Evolutionary conservation across 1,140 invertebrate species (phyloP).

Genomic region (Stegodyphus dumicola): DNA sequence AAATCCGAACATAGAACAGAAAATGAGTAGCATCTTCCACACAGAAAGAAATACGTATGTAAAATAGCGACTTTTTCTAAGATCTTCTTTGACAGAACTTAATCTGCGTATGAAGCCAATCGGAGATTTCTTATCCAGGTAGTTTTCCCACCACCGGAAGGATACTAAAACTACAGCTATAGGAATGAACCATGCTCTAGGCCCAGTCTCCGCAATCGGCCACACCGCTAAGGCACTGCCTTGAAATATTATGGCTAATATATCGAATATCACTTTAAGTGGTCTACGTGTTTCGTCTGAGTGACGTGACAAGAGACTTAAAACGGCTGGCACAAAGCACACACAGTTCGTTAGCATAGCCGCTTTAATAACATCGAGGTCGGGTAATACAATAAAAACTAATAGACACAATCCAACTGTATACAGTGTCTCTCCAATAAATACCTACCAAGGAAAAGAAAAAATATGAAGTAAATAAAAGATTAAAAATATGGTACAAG

Average conservation of each 20-base stretch:
- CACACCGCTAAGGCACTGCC: conserved; percentile 89
- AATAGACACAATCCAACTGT: conserved; percentile 68
- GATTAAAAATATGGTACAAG: not conserved
- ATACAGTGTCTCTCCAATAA: conserved; percentile 68
- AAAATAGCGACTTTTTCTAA: conserved; percentile 81
- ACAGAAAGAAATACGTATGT: conserved; percentile 65
- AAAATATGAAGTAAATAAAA: not conserved
- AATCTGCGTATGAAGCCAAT: conserved; percentile 78
- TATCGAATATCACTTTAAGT: conserved; percentile 65
- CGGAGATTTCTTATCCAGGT: conserved; percentile 69
- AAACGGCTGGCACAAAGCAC: conserved; percentile 67
- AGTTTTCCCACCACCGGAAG: conserved; percentile 72
- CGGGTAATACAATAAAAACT: conserved; percentile 68
- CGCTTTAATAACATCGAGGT: conserved; percentile 67
- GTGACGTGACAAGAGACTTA: conserved; percentile 63
- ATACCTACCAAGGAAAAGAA: conserved; percentile 49
- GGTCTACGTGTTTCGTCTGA: conserved; percentile 36
- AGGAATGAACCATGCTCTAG: conserved; percentile 68
- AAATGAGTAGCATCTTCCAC: conserved; percentile 67
- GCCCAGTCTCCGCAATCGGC: conserved; percentile 71
- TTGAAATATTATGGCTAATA: conserved; percentile 70
- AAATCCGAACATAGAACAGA: conserved; percentile 73
- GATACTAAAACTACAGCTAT: conserved; percentile 70
- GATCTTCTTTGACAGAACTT: conserved; percentile 82
- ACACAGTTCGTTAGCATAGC: conserved; percentile 68